Base-by-base conservation (phyloP, 1,140 invertebrate genomes). In the Pachyrhynchus sulphureomaculatus region DNA sequence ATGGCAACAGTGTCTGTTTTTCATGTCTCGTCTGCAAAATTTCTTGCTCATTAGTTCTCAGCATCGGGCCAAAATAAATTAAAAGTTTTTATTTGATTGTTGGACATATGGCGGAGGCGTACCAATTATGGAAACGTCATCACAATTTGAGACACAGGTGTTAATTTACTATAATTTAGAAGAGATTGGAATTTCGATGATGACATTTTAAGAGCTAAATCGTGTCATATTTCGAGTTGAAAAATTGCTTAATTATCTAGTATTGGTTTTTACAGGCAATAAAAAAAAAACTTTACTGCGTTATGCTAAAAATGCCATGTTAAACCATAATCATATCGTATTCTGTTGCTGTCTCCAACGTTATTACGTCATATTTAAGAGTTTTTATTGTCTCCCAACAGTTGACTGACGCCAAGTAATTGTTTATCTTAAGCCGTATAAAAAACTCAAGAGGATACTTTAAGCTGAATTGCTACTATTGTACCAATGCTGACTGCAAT, bases 1-100 rank as follows among this genome's bases (percentile, higher is more conserved):
- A 39, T 39, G 42, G 42, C 18, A 45, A 45, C 20, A 20, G 2
- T 13, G 42, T 45, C 12, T 4, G 12, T 24, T 45, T 45, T 45
- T 20, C 20, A 12, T 41, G 37, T 41, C 37, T 41, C 37, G 37
- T 20, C 37, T 13, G 37, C 37, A 20, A 41, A 41, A 4, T 41
- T 41, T 41, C 9, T 41, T 41, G 37, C 37, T 41, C 13, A 41
- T 41, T 41, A 41, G 37, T 41, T 41, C 37, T 13, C 37, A 41
- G 37, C 37, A 41, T 18, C 37, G 37, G 37, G 20, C 37, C 13
- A 41, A 45, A 45, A 21, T 45, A 45, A 45, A 45, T 45, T 45
- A 45, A 45, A 4, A 45, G 23, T 23, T 45, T 41, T 41, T 41
- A 41, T 41, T 41, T 41, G 15, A 41, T n/a, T 41, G n/a, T 41